Base-by-base conservation (phyloP, 2,113 vertebrate species). In the Poeciliopsis occidentalis region DNA sequence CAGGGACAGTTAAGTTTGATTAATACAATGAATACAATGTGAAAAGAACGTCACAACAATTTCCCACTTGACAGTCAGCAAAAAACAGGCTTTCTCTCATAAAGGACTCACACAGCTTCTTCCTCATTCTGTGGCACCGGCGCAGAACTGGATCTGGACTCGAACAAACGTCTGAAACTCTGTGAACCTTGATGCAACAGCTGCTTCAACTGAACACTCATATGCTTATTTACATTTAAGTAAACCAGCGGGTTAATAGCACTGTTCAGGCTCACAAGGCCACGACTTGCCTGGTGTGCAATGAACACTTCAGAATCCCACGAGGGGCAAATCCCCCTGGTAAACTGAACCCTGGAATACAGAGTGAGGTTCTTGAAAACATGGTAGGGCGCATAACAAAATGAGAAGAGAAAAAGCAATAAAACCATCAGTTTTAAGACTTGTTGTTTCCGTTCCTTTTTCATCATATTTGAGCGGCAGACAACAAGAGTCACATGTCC, bases 261-360 rank as follows among this genome's bases (percentile, higher is more conserved):
- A 8, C 95, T 94, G 89, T 96, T 97, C 73, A 96, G 81, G 86
- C 94, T 92, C 67, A 94, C 95, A 71, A 97, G 78, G 1, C 91
- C 95, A 4, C 95, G 90, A 15, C 92, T 91, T 44, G 96, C 87
- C 82, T 96, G 96, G 61, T 94, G 94, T 63, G 85, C 88, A 8
- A 94, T 0, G 3, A 95, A 96, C 30, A 96, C 66, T 2, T 76
- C 70, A 26, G 79, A 64, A 4, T 61, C 81, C 86, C 91, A 88
- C 26, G 69, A 31, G 0, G 65, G 71, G 68, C 95, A 96, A 37
- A 37, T 11, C 10, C 1, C 34, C 34, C 34, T 37, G 34, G 34
- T 12, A 11, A 37, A 37, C 34, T 37, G 87, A 34, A 82, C 27
- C 60, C 95, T 93, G 41, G 89, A 88, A 27, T 81, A 69, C 8